Evolutionary conservation across 1,140 invertebrate species (phyloP).

Genomic region (Drosophila elegans): DNA sequence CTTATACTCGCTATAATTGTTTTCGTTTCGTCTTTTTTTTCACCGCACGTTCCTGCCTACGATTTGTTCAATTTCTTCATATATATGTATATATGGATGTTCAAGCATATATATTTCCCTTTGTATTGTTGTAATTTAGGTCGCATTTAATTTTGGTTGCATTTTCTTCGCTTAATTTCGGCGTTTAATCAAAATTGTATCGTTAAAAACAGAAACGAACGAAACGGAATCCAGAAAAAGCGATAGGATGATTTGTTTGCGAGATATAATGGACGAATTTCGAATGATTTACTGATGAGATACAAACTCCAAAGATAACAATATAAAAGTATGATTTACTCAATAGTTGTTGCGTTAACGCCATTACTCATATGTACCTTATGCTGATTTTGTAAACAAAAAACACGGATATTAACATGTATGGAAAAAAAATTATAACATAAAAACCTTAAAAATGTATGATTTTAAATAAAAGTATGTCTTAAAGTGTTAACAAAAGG

Average conservation of each 20-base stretch:
- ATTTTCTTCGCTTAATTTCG: constrained; percentile 52
- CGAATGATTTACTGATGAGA: constrained; percentile 2
- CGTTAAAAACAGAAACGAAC: constrained; percentile 27
- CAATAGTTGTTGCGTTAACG: constrained; percentile 15
- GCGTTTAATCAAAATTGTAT: constrained; percentile 42
- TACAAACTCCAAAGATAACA: not conserved
- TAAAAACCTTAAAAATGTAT: not conserved
- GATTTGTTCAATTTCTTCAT: constrained; percentile 84
- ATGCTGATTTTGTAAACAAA: constrained; percentile 9
- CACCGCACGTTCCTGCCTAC: constrained; percentile 85
- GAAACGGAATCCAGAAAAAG: constrained; percentile 13
- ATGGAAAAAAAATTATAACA: not conserved
- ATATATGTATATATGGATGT: constrained; percentile 64
- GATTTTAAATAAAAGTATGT: constrained; percentile 17
- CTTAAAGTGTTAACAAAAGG: constrained; percentile 58
- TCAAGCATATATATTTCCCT: constrained; percentile 55
- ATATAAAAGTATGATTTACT: constrained; percentile 5
- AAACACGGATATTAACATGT: not conserved
- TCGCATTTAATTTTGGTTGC: constrained; percentile 61
- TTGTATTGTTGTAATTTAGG: constrained; percentile 72
- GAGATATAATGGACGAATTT: constrained; percentile 11
- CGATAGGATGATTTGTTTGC: constrained; percentile 27
- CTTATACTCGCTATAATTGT: constrained; percentile 77
- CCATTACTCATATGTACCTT: constrained; percentile 16
- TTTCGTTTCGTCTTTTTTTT: constrained; percentile 68